These are phyloP conservation scores for Myopa tessellatipennis DNA, from an alignment of 2,888 invertebrate genomes.

Conservation along the genomic window DNA sequence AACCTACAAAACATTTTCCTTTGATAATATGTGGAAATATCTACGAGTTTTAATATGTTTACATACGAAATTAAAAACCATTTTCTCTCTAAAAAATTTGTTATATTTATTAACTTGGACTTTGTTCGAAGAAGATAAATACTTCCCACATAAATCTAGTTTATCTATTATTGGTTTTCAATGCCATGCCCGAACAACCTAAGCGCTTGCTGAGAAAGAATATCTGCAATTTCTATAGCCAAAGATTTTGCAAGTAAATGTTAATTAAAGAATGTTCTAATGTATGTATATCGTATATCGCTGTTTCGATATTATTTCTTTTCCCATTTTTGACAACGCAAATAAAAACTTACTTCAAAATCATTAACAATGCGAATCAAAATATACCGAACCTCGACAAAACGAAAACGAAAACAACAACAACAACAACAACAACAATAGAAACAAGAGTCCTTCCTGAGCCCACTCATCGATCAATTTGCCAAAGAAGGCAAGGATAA, in stretches of 20 bases:
- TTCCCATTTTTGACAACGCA: slow-evolving; percentile 68
- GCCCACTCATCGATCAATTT: slow-evolving; percentile 92
- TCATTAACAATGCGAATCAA: slow-evolving; percentile 24
- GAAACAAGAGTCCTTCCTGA: slow-evolving; percentile 95
- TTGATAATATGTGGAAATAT: not conserved
- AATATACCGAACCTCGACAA: slow-evolving; percentile 25
- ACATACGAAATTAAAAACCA: too few relatives aligned
- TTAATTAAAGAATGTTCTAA: slow-evolving; percentile 32
- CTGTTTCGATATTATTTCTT: slow-evolving; percentile 57
- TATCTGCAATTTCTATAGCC: not conserved
- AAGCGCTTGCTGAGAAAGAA: slow-evolving; percentile 9
- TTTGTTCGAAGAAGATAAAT: not conserved
- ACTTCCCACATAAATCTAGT: too few relatives aligned
- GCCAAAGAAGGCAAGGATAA: slow-evolving; percentile 97
- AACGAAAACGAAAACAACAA: slow-evolving; percentile 3
- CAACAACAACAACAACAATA: slow-evolving; percentile 66
- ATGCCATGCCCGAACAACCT: not conserved
- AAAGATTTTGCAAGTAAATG: slow-evolving; percentile 26
- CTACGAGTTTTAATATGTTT: not conserved
- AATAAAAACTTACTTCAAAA: slow-evolving; percentile 44
- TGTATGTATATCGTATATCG: slow-evolving; percentile 45
- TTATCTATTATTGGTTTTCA: not conserved
- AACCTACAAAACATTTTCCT: not conserved
- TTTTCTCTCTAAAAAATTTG: too few relatives aligned
- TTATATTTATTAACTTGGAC: too few relatives aligned